Evolutionary conservation across 92 coral and sea anemone genomes (phyloP).

Genomic region (Zoanthus sociatus): DNA sequence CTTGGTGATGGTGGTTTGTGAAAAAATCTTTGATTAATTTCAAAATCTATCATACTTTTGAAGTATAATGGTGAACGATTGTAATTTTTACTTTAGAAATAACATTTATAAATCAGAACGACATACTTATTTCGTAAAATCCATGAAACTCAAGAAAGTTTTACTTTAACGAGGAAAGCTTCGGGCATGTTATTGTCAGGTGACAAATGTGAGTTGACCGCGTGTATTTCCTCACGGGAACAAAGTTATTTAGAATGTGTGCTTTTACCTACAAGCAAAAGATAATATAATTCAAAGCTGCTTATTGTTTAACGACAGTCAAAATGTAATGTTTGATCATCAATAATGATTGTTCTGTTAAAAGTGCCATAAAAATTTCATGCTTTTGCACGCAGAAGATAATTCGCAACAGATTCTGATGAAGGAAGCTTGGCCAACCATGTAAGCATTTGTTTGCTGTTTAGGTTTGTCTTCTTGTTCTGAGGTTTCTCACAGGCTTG

Average conservation of each 20-base stretch:
- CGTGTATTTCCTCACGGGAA: neutral
- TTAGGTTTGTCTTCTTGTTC: neutral
- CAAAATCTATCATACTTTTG: conserved; percentile 5
- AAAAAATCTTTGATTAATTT: conserved; percentile 12
- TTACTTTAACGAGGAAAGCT: conserved; percentile 21
- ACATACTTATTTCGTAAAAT: conserved; percentile 9
- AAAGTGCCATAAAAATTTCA: conserved; percentile 30
- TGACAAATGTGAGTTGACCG: conserved; percentile 27
- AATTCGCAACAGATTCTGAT: conserved; percentile 39
- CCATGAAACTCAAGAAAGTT: neutral
- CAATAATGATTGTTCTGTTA: conserved; percentile 21
- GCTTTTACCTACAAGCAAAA: conserved; percentile 18
- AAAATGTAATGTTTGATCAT: conserved; percentile 34
- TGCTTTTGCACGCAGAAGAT: conserved; percentile 41
- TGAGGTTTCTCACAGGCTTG: neutral
- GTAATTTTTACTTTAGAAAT: neutral
- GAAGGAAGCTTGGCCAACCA: neutral
- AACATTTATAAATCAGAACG: neutral
- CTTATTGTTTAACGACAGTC: conserved; percentile 35
- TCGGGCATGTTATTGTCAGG: conserved; percentile 25
- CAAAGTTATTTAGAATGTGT: conserved; percentile 6
- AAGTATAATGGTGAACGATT: neutral
- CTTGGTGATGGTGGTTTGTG: neutral
- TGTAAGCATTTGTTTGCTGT: neutral
- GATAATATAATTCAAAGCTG: conserved; percentile 20